phyloP scores from a whole-genome alignment of 2,888 invertebrate genomes.

The Conus canariensis region DNA sequence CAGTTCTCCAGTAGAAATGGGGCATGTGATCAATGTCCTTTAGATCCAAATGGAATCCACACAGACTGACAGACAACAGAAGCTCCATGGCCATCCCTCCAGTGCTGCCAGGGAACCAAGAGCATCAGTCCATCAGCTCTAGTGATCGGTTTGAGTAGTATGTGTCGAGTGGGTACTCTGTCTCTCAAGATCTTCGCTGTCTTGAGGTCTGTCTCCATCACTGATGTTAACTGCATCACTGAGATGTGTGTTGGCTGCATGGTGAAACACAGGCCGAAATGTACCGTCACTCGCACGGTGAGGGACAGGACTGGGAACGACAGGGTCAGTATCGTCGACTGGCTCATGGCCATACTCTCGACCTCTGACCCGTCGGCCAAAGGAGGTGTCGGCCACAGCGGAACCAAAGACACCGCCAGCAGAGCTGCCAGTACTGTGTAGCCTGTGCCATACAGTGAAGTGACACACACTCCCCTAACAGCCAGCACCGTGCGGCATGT shows the following conservation, averaged over 20 bases:
- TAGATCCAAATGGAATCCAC: too few species aligned
- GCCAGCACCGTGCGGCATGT: conserved; percentile 82
- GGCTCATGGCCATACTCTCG: conserved; percentile 53
- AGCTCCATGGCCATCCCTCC: too few species aligned
- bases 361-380: background rate
- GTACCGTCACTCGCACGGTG: conserved; percentile 58
- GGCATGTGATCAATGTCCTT: too few species aligned
- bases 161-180: background rate
- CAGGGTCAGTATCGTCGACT: conserved; percentile 67
- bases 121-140: background rate
- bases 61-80: too few species aligned
- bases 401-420: background rate
- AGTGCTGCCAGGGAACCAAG: too few species aligned
- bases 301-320: conserved; percentile 52
- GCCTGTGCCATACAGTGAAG: conserved; percentile 80
- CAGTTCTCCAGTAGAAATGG: too few species aligned
- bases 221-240: background rate
- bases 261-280: conserved; percentile 28
- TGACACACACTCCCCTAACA: conserved; percentile 90
- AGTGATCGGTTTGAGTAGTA: conserved; percentile 42
- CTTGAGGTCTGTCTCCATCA: background rate
- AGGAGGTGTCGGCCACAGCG: background rate
- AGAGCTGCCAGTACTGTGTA: background rate
- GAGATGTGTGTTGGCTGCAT: background rate
- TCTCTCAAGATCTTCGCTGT: background rate